Percentiles rank a stretch among this genome's conserved stretches.
These are phyloP conservation scores for Bradypodion ventrale DNA, from an alignment of 2,797 vertebrate genomes.

Conservation along the genomic window DNA sequence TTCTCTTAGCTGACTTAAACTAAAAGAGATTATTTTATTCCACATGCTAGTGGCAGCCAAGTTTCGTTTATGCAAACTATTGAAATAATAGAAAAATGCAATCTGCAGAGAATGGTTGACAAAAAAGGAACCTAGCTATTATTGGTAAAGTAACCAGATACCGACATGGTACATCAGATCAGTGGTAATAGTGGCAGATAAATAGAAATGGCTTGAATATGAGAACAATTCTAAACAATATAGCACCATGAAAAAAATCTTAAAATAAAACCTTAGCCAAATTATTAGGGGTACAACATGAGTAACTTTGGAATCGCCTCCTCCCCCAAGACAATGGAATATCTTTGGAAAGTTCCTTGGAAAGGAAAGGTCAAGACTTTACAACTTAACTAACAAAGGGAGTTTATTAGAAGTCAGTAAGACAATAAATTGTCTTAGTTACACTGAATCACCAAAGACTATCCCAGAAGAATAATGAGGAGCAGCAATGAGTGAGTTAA, in stretches of 20 bases:
- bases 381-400: not conserved
- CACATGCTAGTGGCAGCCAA: not conserved
- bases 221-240: not conserved
- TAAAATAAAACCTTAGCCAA: not conserved
- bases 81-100: not conserved
- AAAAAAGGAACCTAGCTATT: not conserved
- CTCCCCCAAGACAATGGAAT: not conserved
- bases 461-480: no score
- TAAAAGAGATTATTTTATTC: not conserved
- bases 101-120: not conserved
- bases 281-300: not conserved
- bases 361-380: not conserved
- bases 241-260: not conserved
- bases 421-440: not conserved
- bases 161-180: not conserved
- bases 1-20: not conserved
- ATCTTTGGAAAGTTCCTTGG: not conserved
- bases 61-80: not conserved
- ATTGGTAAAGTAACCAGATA: not conserved
- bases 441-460: not conserved
- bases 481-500: no score
- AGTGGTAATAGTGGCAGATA: not conserved
- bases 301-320: not conserved
- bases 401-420: not conserved
- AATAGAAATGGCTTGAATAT: not conserved